Conservation (phyloP, 2,888 invertebrate genomes). For the Psococerastis gibbosa region DNA sequence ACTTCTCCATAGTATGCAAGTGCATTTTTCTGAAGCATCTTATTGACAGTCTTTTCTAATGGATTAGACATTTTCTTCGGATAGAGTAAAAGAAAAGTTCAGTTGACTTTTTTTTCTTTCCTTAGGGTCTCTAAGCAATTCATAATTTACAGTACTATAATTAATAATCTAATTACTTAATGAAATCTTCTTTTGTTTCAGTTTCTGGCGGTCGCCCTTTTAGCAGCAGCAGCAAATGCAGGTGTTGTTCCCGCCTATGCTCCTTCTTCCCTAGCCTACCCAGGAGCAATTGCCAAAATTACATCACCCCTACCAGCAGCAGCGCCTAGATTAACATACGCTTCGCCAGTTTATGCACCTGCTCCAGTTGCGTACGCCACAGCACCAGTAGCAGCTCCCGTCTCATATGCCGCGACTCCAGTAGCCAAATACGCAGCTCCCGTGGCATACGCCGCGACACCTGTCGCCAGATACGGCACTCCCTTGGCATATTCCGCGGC, state of each 20-base stretch:
- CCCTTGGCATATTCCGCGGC: background rate
- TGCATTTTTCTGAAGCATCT: too few relatives aligned
- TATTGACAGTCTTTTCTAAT: too few relatives aligned
- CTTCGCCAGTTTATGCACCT: slow-evolving; percentile 13
- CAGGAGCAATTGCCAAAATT: slow-evolving; percentile 17
- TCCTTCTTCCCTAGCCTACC: background rate
- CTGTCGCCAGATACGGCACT: background rate
- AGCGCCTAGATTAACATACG: slow-evolving; percentile 9
- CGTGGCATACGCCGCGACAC: background rate
- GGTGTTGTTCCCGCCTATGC: background rate
- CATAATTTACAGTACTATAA: too few relatives aligned
- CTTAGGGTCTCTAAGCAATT: too few relatives aligned
- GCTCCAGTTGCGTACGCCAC: slow-evolving; percentile 18
- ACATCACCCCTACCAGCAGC: slow-evolving; percentile 22
- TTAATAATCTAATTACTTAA: too few relatives aligned
- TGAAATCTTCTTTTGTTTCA: background rate
- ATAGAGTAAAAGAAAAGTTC: too few relatives aligned
- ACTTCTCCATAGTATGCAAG: too few relatives aligned
- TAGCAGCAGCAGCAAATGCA: background rate
- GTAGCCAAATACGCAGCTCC: background rate
- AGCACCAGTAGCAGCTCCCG: slow-evolving; percentile 9
- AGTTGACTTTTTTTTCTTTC: too few relatives aligned
- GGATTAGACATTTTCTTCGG: too few relatives aligned
- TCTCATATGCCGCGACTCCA: background rate
- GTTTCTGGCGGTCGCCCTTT: background rate